Percentiles rank a stretch among this genome's conserved stretches.
phyloP scores from a whole-genome alignment of 2,888 invertebrate genomes.

The Stenotaenia linearis region DNA sequence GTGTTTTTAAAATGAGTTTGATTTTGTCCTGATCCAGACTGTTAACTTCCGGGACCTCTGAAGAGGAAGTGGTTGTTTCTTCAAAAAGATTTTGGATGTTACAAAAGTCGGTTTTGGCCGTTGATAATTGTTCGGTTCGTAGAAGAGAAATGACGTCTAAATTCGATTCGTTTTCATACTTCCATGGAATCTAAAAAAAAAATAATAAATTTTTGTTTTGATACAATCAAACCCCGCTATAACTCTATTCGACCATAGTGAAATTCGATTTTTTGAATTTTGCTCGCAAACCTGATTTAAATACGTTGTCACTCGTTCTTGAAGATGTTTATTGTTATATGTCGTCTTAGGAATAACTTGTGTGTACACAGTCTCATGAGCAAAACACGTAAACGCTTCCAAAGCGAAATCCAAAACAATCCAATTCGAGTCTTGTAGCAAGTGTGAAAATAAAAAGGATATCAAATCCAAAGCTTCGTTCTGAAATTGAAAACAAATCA shows the following conservation, averaged over 20 bases:
- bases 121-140: background rate
- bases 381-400: background rate
- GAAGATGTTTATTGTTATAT: background rate
- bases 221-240: background rate
- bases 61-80: background rate
- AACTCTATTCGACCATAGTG: too few species aligned
- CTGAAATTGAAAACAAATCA: background rate
- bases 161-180: too few species aligned
- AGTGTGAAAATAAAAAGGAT: background rate
- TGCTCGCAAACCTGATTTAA: background rate
- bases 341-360: background rate
- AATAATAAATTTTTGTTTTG: background rate
- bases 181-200: background rate
- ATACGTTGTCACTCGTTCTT: background rate
- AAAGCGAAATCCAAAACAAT: background rate
- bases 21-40: background rate
- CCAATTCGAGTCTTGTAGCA: background rate
- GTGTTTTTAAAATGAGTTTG: background rate
- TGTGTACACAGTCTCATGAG: background rate
- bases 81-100: background rate
- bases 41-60: background rate
- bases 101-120: background rate
- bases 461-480: background rate
- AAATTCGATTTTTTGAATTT: too few species aligned
- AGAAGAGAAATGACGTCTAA: background rate